Percentiles rank a stretch among this genome's conserved stretches.
Conservation (phyloP, 2,113 vertebrate genomes). For the Sinocyclocheilus rhinocerous region DNA sequence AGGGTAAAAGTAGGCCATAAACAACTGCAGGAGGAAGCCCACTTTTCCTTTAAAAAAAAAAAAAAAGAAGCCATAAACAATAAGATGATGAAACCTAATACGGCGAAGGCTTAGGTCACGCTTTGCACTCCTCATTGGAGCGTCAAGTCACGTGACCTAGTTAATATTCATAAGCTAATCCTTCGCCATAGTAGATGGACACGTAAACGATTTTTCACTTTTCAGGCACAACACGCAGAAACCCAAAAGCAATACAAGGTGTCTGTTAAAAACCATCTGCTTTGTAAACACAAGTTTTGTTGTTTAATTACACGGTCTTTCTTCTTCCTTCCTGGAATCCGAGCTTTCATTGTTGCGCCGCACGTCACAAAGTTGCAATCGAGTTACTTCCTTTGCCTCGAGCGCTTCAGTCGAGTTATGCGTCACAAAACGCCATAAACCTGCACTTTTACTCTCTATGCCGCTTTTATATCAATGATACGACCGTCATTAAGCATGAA, state of each 20-base stretch:
- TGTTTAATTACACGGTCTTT: neutral
- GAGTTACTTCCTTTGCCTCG: conserved; percentile 36
- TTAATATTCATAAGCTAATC: neutral
- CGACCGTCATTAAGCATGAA: neutral
- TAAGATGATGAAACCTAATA: neutral
- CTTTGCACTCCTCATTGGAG: neutral
- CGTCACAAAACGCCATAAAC: neutral
- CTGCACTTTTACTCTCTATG: neutral
- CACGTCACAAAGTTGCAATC: conserved; percentile 37
- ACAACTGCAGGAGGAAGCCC: neutral
- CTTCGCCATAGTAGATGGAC: conserved; percentile 23
- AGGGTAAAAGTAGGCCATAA: neutral
- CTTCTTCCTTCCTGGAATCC: neutral
- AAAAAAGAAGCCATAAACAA: neutral
- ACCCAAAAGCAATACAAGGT: neutral
- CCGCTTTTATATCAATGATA: neutral
- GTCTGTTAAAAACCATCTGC: neutral
- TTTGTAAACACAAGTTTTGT: neutral
- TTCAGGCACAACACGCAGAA: neutral
- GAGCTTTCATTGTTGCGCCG: neutral
- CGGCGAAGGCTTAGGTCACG: neutral
- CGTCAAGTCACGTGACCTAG: neutral
- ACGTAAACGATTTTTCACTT: conserved; percentile 30
- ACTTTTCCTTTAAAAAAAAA: conserved; percentile 25
- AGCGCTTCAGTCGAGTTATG: conserved; percentile 10